Percentiles rank a stretch among this genome's conserved stretches.
Conservation (phyloP, 2,888 invertebrate species). For the Schrankia costaestrigalis region DNA sequence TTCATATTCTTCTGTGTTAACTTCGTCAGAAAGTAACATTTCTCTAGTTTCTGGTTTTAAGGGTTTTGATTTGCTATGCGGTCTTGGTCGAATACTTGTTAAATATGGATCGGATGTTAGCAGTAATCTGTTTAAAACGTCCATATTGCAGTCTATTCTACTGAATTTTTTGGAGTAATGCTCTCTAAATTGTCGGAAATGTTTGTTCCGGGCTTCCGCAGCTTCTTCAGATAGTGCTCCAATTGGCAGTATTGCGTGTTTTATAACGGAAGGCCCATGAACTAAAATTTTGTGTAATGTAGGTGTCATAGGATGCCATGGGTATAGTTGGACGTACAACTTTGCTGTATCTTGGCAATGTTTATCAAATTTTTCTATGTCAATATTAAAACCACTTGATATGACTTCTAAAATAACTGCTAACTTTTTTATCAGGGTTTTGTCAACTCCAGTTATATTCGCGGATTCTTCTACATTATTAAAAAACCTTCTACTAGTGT, state of each 20-base stretch:
- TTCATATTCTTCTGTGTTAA: not conserved
- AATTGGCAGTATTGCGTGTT: slow-evolving; percentile 31
- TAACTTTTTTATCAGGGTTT: slow-evolving; percentile 7
- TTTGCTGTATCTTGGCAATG: slow-evolving; percentile 1
- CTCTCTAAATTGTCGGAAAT: slow-evolving; percentile 25
- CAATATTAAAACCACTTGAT: slow-evolving; percentile 2
- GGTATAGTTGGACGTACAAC: slow-evolving; percentile 5
- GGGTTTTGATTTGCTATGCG: not conserved
- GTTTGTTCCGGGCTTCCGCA: slow-evolving; percentile 29
- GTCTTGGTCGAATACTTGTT: not conserved
- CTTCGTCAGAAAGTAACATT: not conserved
- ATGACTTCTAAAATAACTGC: slow-evolving; percentile 11
- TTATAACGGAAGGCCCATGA: not conserved
- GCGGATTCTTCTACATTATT: slow-evolving; percentile 12
- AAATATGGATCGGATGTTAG: not conserved
- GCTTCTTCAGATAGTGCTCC: slow-evolving; percentile 38
- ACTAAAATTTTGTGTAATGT: slow-evolving; percentile 2
- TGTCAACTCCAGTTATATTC: slow-evolving; percentile 31
- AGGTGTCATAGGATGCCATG: slow-evolving; percentile 6
- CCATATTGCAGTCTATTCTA: not conserved
- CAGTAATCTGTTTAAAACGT: not conserved
- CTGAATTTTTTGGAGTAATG: slow-evolving; percentile 4
- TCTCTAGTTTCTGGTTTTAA: not conserved
- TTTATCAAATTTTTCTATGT: slow-evolving; percentile 1
- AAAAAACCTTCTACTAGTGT: slow-evolving; percentile 6